These are phyloP conservation scores for Heliconius himera DNA, from an alignment of 1,140 invertebrate genomes.

Conservation along the genomic window DNA sequence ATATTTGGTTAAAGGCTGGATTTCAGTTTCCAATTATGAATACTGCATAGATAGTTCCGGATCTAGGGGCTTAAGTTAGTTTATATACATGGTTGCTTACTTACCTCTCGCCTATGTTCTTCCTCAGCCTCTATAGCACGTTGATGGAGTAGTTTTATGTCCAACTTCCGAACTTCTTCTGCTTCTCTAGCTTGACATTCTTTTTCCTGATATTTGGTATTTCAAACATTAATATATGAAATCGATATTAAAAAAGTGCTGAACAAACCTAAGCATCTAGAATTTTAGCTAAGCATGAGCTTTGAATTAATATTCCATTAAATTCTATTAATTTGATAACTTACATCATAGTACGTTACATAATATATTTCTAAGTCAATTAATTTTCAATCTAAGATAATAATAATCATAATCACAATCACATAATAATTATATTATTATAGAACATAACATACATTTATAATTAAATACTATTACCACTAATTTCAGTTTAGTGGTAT, in stretches of 20 bases:
- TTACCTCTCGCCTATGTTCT: constrained; percentile 67
- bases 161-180: constrained; percentile 65
- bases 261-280: too few relatives aligned
- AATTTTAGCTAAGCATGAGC: too few relatives aligned
- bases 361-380: neutral
- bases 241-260: too few relatives aligned
- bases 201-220: constrained; percentile 57
- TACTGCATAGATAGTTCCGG: neutral
- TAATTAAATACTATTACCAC: neutral
- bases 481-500: neutral
- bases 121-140: constrained; percentile 71
- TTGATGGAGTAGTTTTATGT: constrained; percentile 68
- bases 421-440: neutral
- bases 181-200: constrained; percentile 70
- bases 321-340: neutral
- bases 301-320: too few relatives aligned
- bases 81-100: neutral
- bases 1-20: too few relatives aligned
- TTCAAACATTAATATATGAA: neutral
- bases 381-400: neutral
- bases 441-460: neutral
- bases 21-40: neutral
- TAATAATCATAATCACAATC: neutral
- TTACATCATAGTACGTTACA: neutral
- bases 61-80: neutral